phyloP scores from a whole-genome alignment of 2,113 vertebrate species.

The Crypturellus undulatus region DNA sequence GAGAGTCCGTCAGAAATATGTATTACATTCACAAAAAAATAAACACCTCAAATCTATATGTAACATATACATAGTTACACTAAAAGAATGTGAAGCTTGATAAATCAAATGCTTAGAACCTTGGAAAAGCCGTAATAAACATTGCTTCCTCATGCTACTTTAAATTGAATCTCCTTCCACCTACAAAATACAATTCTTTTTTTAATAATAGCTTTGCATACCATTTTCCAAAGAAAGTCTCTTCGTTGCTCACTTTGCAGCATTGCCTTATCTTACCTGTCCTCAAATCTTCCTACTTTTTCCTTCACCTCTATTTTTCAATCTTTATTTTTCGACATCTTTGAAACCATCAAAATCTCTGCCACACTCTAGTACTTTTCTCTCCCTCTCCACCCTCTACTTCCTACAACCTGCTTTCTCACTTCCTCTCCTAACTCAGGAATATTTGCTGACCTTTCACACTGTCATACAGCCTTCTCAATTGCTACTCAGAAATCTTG shows the following conservation, averaged over 20 bases:
- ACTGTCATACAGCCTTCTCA: neutral
- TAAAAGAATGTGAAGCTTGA: neutral
- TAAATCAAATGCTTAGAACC: neutral
- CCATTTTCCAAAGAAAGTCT: neutral
- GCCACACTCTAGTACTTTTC: fast-evolving
- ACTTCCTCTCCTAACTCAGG: neutral
- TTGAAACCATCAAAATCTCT: neutral
- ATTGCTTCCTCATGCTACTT: neutral
- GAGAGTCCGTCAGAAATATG: conserved; percentile 8
- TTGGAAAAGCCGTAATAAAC: neutral
- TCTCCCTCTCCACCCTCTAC: neutral
- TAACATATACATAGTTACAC: neutral
- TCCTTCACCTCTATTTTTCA: neutral
- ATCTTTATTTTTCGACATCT: neutral
- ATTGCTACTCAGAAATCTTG: neutral
- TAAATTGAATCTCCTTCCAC: neutral
- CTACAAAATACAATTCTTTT: neutral
- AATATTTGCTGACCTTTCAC: neutral
- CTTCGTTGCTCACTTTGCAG: neutral
- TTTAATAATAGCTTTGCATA: neutral
- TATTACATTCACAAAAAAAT: neutral
- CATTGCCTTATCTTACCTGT: neutral
- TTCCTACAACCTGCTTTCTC: neutral
- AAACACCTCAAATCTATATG: neutral
- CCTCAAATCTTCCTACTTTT: neutral